These are phyloP conservation scores for Anastatus disparis DNA, from an alignment of 1,140 invertebrate genomes.

Conservation along the genomic window DNA sequence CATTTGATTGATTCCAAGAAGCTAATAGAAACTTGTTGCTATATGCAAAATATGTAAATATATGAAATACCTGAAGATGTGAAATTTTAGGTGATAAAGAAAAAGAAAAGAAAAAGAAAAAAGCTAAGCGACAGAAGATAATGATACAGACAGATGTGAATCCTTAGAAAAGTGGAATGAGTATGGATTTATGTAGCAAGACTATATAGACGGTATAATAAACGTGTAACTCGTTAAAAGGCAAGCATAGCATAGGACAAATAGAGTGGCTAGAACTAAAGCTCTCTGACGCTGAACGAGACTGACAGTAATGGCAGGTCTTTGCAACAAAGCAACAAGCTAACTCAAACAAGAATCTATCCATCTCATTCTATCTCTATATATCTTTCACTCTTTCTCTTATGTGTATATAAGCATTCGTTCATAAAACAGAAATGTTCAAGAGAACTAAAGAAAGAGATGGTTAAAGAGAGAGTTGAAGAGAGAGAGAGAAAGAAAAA, in stretches of 20 bases:
- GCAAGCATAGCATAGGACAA: slow-evolving; percentile 28
- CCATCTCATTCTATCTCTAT: too few relatives aligned
- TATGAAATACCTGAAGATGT: too few relatives aligned
- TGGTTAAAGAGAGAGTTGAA: too few relatives aligned
- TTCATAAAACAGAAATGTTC: too few relatives aligned
- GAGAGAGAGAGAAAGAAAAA: not conserved
- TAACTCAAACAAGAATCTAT: not conserved
- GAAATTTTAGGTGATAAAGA: not conserved
- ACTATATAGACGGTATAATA: slow-evolving; percentile 12
- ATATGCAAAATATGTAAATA: too few relatives aligned
- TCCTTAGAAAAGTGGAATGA: slow-evolving; percentile 4
- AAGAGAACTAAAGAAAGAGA: too few relatives aligned
- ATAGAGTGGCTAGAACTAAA: slow-evolving; percentile 32
- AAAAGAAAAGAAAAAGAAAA: too few relatives aligned
- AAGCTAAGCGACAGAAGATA: not conserved
- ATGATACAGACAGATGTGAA: too few relatives aligned
- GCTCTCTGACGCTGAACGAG: slow-evolving; percentile 12
- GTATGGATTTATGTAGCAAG: slow-evolving; percentile 13
- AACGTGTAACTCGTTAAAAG: slow-evolving; percentile 26
- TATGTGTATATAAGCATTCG: too few relatives aligned
- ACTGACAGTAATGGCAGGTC: slow-evolving; percentile 27
- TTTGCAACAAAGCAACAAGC: not conserved
- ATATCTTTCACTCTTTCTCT: not conserved
- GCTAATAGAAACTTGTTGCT: too few relatives aligned
- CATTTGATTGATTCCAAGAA: too few relatives aligned